Percentiles rank a stretch among this genome's conserved stretches.
Conservation (phyloP, 2,888 invertebrate genomes). For the Pyrrhosoma nymphula region DNA sequence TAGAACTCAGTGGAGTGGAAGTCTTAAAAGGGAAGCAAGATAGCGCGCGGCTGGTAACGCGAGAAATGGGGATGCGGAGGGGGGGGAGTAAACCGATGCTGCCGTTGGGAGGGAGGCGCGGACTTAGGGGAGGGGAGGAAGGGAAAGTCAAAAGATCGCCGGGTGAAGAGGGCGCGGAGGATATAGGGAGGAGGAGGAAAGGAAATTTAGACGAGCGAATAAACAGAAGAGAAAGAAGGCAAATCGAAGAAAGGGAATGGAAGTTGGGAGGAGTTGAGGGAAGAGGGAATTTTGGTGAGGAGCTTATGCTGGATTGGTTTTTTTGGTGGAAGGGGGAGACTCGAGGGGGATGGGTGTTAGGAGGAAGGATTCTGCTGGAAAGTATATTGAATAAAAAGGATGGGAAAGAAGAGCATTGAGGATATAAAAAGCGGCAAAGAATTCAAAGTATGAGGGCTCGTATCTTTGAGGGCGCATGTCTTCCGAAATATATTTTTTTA, state of each 20-base stretch:
- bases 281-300: neutral
- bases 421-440: neutral
- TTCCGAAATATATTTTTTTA: neutral
- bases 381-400: neutral
- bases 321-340: neutral
- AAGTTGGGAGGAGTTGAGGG: neutral
- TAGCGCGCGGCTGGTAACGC: slow-evolving; percentile 58
- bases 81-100: neutral
- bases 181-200: neutral
- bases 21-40: slow-evolving; percentile 54
- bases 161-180: neutral
- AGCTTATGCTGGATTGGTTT: neutral
- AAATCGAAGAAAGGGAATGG: neutral
- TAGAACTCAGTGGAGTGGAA: slow-evolving; percentile 59
- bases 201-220: neutral
- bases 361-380: neutral
- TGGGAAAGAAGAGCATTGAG: neutral
- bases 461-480: neutral
- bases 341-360: neutral
- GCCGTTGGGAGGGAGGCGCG: neutral
- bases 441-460: too few species aligned
- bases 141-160: neutral
- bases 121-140: neutral
- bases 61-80: neutral
- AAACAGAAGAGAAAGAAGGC: neutral